phyloP scores from a whole-genome alignment of 2,113 vertebrate genomes.

The Agapornis roseicollis region DNA sequence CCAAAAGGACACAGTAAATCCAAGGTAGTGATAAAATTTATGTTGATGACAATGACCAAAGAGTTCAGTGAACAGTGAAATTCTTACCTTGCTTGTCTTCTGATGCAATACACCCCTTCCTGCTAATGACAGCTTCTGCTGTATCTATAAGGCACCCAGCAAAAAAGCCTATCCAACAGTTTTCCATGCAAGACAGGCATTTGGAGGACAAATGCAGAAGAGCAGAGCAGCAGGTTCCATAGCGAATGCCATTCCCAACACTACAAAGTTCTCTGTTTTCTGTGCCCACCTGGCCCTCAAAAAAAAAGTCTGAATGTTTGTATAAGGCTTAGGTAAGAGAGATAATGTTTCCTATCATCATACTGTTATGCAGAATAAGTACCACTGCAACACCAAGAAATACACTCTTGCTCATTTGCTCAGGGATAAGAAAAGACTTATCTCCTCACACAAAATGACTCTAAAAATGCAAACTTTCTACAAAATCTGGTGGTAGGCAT shows the following conservation, averaged over 20 bases:
- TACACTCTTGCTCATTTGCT: neutral
- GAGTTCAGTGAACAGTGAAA: neutral
- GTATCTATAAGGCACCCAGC: neutral
- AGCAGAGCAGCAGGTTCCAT: neutral
- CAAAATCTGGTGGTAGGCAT: neutral
- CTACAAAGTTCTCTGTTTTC: neutral
- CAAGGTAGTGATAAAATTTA: neutral
- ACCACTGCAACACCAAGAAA: neutral
- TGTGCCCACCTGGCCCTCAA: accelerated
- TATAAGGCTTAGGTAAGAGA: neutral
- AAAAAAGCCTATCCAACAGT: neutral
- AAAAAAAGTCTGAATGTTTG: neutral
- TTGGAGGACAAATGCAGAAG: neutral
- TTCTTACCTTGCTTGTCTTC: neutral
- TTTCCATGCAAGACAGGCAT: neutral
- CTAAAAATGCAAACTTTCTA: neutral
- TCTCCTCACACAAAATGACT: neutral
- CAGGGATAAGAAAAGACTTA: neutral
- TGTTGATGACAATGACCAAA: neutral
- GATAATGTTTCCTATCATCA: neutral
- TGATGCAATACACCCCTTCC: neutral
- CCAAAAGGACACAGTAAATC: neutral
- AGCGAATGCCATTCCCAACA: neutral
- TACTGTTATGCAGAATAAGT: neutral
- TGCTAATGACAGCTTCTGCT: neutral